Conservation (phyloP, 2,113 vertebrate genomes). For the Gavia stellata region DNA sequence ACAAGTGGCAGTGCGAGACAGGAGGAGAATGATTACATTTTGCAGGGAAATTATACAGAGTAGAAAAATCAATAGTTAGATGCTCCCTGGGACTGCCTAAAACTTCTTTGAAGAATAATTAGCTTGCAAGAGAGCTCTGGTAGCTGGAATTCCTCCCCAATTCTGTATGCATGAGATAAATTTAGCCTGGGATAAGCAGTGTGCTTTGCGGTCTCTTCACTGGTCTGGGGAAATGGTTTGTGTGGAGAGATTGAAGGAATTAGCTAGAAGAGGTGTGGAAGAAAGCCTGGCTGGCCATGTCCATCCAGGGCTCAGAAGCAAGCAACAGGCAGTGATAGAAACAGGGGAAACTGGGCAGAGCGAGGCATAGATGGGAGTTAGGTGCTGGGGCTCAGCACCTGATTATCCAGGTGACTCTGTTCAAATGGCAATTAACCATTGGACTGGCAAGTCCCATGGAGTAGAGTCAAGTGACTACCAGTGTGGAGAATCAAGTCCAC, state of each 20-base stretch:
- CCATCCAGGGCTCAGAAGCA: neutral
- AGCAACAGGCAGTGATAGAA: neutral
- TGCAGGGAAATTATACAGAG: neutral
- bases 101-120: constrained; percentile 54
- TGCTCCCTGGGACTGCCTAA: constrained; percentile 12
- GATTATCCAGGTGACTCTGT: neutral
- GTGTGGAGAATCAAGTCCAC: neutral
- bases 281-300: neutral
- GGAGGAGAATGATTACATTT: constrained; percentile 11
- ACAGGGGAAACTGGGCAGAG: neutral
- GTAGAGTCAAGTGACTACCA: neutral
- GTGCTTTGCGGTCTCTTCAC: neutral
- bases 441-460: neutral
- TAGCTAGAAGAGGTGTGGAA: neutral
- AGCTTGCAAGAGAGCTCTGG: neutral
- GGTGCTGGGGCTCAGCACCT: neutral
- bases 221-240: neutral
- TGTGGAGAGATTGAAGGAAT: neutral
- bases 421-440: neutral
- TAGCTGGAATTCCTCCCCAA: neutral
- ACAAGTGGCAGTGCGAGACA: neutral
- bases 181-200: neutral
- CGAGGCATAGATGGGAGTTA: neutral
- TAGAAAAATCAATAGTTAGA: constrained; percentile 40
- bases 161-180: constrained; percentile 31